Percentiles rank a stretch among this genome's conserved stretches.
These are phyloP conservation scores for Nemopilema nomurai DNA, from an alignment of 30 jellyfish, hydroid and myxozoan genomes.

Conservation along the genomic window DNA sequence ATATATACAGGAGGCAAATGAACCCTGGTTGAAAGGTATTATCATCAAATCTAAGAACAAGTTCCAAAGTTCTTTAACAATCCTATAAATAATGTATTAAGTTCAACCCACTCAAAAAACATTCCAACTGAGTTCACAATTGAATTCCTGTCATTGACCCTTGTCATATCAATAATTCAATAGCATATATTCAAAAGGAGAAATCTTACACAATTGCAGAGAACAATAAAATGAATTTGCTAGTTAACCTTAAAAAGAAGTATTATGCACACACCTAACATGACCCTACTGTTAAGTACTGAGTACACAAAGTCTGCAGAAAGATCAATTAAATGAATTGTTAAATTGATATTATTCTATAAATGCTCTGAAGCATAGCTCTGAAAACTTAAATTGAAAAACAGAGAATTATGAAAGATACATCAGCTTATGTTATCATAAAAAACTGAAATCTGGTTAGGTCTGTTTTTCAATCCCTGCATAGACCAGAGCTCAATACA, in stretches of 20 bases:
- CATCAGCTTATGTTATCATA: too few species aligned
- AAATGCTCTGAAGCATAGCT: too few species aligned
- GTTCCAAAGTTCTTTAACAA: background rate
- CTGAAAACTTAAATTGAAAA: too few species aligned
- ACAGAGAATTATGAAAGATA: too few species aligned
- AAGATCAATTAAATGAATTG: too few species aligned
- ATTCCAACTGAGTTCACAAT: background rate
- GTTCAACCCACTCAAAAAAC: background rate
- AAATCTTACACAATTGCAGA: slow-evolving; percentile 5
- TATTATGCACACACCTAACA: background rate
- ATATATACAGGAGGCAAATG: background rate
- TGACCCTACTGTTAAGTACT: background rate
- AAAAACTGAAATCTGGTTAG: too few species aligned
- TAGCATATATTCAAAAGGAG: slow-evolving; percentile 35
- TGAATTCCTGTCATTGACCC: background rate
- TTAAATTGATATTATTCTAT: too few species aligned
- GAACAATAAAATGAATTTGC: background rate
- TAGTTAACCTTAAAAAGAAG: background rate
- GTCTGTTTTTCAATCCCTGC: too few species aligned
- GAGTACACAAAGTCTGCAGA: too few species aligned
- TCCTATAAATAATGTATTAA: slow-evolving; percentile 3
- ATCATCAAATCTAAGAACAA: background rate
- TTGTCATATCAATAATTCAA: slow-evolving; percentile 19
- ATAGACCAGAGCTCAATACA: too few species aligned
- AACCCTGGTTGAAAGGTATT: background rate